Conservation (phyloP, 2,113 vertebrate species). For the Pipa parva region DNA sequence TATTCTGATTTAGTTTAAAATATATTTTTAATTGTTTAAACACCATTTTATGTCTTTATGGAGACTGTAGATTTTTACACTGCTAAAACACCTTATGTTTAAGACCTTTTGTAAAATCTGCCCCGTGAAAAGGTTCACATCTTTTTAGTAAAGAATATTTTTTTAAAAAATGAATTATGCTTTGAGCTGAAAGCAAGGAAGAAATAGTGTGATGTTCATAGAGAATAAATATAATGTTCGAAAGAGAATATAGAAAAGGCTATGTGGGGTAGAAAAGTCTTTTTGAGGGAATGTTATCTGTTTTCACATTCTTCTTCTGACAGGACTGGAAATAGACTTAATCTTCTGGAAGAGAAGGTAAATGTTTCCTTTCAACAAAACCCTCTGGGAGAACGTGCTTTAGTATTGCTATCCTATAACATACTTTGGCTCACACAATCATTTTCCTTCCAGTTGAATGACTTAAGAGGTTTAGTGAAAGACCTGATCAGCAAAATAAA, state of each 20-base stretch:
- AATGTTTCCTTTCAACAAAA: background rate
- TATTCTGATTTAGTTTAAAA: no score
- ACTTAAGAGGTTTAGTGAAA: conserved; percentile 14
- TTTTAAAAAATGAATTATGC: background rate
- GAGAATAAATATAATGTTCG: background rate
- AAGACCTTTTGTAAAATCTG: no score
- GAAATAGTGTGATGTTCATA: background rate
- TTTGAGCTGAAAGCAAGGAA: background rate
- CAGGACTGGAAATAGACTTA: conserved; percentile 26
- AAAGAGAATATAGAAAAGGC: background rate
- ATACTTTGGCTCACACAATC: background rate
- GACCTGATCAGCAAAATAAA: conserved; percentile 19
- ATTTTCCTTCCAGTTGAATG: conserved; percentile 10
- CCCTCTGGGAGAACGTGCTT: background rate
- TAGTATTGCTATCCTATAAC: background rate
- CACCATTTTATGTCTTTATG: no score
- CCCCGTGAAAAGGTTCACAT: no score
- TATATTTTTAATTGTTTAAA: no score
- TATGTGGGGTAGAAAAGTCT: background rate
- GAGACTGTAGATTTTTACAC: no score
- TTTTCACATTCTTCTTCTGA: background rate
- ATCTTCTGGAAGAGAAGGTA: conserved; percentile 28
- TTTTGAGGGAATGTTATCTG: background rate
- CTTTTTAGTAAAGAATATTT: no score
- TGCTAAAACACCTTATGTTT: no score